Evolutionary conservation across 2,113 vertebrate species (phyloP).

Genomic region (Actinemys pallida): DNA sequence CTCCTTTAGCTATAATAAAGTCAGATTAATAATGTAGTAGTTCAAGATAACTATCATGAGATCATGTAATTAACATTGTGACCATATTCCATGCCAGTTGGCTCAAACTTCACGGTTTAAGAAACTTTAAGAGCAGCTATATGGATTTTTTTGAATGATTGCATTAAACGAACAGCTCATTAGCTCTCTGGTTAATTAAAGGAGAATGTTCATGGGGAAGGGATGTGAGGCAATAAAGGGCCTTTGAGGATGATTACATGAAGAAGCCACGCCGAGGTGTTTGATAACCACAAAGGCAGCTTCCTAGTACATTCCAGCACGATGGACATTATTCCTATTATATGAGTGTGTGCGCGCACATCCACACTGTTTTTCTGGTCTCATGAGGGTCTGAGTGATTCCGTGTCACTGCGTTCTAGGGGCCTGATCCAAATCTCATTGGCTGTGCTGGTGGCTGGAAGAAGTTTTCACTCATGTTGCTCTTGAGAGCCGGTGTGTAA

Average conservation of each 20-base stretch:
- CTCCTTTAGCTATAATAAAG: slow-evolving; percentile 26
- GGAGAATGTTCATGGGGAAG: background rate
- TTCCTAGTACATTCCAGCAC: background rate
- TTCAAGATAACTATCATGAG: slow-evolving; percentile 24
- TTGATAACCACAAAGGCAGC: background rate
- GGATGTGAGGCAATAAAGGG: background rate
- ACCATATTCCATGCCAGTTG: slow-evolving; percentile 11
- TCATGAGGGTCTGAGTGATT: background rate
- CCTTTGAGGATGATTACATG: slow-evolving; percentile 28
- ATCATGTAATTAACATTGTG: slow-evolving; percentile 42
- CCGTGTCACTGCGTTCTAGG: background rate
- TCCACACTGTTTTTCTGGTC: background rate
- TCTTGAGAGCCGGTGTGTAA: background rate
- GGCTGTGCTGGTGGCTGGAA: background rate
- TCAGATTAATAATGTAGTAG: slow-evolving; percentile 68
- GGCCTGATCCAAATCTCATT: background rate
- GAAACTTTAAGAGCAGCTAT: slow-evolving; percentile 24
- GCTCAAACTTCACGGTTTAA: background rate
- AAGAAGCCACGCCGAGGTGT: background rate
- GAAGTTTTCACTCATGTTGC: accelerated
- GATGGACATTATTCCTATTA: background rate
- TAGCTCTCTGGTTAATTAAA: slow-evolving; percentile 56
- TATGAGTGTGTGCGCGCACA: accelerated
- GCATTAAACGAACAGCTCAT: slow-evolving; percentile 53
- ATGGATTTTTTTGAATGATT: slow-evolving; percentile 35